A percentile compares a stretch with the other conserved stretches of the same genome.
These are phyloP conservation scores for Caenorhabditis sp. DNA, from an alignment of 2,888 invertebrate genomes.

Conservation along the genomic window DNA sequence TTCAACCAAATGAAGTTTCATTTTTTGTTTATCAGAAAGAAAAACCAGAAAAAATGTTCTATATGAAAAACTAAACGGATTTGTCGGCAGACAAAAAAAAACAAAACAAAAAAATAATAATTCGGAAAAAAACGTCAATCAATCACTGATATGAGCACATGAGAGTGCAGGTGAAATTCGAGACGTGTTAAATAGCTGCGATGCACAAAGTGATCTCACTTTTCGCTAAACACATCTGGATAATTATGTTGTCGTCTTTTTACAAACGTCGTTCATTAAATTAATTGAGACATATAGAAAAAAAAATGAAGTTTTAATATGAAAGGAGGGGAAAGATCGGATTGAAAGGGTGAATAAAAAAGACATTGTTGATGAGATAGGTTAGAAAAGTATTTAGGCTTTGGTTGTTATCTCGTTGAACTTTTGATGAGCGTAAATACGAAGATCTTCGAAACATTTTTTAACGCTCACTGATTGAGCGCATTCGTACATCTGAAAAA, in stretches of 20 bases:
- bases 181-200: constrained; percentile 3
- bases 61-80: background rate
- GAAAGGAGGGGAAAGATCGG: too few relatives aligned
- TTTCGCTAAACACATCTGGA: background rate
- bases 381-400: too few relatives aligned
- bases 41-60: background rate
- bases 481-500: too few relatives aligned
- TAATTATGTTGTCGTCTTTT: background rate
- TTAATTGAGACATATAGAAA: background rate
- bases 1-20: background rate
- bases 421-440: too few relatives aligned
- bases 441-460: too few relatives aligned
- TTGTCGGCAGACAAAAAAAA: background rate
- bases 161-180: constrained; percentile 34
- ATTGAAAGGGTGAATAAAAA: too few relatives aligned
- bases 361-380: too few relatives aligned
- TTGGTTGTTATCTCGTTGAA: too few relatives aligned
- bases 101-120: background rate
- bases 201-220: background rate
- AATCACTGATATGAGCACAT: constrained; percentile 17
- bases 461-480: too few relatives aligned
- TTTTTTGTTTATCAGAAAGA: background rate
- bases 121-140: constrained; percentile 17
- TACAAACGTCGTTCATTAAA: background rate
- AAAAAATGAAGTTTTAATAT: background rate